These are phyloP conservation scores for Thalpophila matura DNA, from an alignment of 2,888 invertebrate genomes.

Conservation along the genomic window DNA sequence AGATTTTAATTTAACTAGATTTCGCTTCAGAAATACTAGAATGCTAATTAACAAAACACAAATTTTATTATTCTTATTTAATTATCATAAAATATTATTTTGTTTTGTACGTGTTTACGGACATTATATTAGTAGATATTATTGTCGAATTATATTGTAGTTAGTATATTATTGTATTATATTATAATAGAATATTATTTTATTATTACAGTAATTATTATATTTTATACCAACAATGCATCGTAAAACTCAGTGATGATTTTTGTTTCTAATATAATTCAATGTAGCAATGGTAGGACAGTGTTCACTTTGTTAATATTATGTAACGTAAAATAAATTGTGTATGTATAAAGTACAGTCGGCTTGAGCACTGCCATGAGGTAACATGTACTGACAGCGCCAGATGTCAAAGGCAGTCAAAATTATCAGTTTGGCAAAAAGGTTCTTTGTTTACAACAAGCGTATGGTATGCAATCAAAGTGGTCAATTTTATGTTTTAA, in stretches of 20 bases:
- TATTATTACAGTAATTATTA: slow-evolving; percentile 13
- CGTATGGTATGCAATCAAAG: no score
- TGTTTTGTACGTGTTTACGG: slow-evolving; percentile 1
- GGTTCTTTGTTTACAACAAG: no score
- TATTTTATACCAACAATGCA: slow-evolving; percentile 17
- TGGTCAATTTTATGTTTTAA: no score
- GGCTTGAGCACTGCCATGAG: slow-evolving; percentile 71
- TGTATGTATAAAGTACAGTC: slow-evolving; percentile 40
- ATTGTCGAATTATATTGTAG: slow-evolving; percentile 14
- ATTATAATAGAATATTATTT: slow-evolving; percentile 20
- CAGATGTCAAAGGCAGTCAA: background rate
- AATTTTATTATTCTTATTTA: slow-evolving; percentile 10
- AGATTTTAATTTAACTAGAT: slow-evolving; percentile 12
- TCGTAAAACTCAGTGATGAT: slow-evolving; percentile 8
- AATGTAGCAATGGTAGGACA: slow-evolving; percentile 34
- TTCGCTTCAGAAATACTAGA: slow-evolving; percentile 14
- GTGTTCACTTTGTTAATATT: slow-evolving; percentile 43
- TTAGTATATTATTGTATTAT: slow-evolving; percentile 29
- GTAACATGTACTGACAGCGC: slow-evolving; percentile 29
- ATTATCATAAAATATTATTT: no score
- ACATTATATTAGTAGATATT: slow-evolving; percentile 11
- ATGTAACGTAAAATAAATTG: slow-evolving; percentile 31
- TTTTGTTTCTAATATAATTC: slow-evolving; percentile 15
- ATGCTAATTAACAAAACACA: slow-evolving; percentile 13
- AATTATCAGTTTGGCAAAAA: background rate